phyloP scores from a whole-genome alignment of 1,140 invertebrate species.

The Spodoptera frugiperda region DNA sequence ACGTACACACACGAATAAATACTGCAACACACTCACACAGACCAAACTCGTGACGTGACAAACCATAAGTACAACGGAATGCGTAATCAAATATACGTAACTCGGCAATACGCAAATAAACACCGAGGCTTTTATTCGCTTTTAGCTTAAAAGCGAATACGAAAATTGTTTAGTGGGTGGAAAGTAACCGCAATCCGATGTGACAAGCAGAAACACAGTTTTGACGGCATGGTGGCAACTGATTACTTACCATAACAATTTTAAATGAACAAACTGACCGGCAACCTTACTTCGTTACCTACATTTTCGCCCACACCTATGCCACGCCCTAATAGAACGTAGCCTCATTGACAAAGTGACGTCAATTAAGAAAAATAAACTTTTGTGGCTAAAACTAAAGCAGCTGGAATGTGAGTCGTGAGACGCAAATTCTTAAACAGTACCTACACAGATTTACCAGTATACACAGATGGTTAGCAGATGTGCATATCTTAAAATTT shows the following conservation, averaged over 20 bases:
- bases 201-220: constrained; percentile 15
- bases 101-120: constrained; percentile 26
- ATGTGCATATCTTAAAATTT: too few species aligned
- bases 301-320: constrained; percentile 25
- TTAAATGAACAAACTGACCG: constrained; percentile 16
- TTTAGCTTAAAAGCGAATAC: not conserved
- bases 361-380: not conserved
- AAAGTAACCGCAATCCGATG: constrained; percentile 21
- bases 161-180: constrained; percentile 29
- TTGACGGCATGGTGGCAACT: constrained; percentile 12
- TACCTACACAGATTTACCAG: too few species aligned
- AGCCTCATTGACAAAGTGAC: constrained; percentile 33
- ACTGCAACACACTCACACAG: not conserved
- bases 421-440: too few species aligned
- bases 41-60: not conserved
- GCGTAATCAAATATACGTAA: not conserved
- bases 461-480: too few species aligned
- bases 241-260: constrained; percentile 23
- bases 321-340: constrained; percentile 14
- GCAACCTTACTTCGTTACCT: not conserved
- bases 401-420: too few species aligned
- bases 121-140: constrained; percentile 24
- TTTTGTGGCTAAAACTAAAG: too few species aligned
- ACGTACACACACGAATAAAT: too few species aligned
- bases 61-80: not conserved